Base-by-base conservation (phyloP, 2,888 invertebrate species). In the Agriotes lineatus region DNA sequence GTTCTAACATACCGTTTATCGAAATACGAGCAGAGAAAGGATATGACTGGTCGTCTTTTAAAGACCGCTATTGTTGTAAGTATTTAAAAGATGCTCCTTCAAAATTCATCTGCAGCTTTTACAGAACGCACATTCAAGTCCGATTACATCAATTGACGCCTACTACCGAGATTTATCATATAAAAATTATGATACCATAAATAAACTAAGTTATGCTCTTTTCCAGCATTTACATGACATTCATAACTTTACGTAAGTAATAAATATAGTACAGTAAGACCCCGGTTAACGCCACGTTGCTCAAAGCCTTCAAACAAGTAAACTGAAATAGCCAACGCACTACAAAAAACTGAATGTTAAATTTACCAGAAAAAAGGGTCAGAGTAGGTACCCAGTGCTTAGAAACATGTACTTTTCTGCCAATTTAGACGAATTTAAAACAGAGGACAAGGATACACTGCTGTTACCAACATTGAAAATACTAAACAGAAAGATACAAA, bases 211-310 rank as follows among this genome's bases (percentile, higher is more conserved):
- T 33, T 67, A 67, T 19, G 12, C 42, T n/a, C 30, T 67, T 3
- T 67, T 54, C 44, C 14, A 35, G n/a, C 66, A 67, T 16, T 16
- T 67, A n/a, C 64, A 72, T 44, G 73, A 77, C 5, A 76, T 78
- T 4, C 79, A 81, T 44, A 73, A 77, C 48, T 81, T 81, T 67
- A 72, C 69, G 81, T 80, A 76, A 74, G 74, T 25, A 25, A n/a
- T n/a, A n/a, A n/a, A n/a, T n/a, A n/a, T n/a, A n/a, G n/a, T n/a
- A n/a, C n/a, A n/a, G n/a, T 59, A 25, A 25, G 7, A 25, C 7
- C 25, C 25, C 3, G 4, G 7, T 7, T 5, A 5, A 0, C 16
- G n/a, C n/a, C n/a, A n/a, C n/a, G n/a, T n/a, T n/a, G n/a, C n/a
- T n/a, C n/a, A n/a, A n/a, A n/a, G n/a, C n/a, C n/a, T n/a, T n/a